Evolutionary conservation across 2,888 invertebrate genomes (phyloP), one percentile per base, ranked within the genome.

Genomic region (Apamea crenata): DNA sequence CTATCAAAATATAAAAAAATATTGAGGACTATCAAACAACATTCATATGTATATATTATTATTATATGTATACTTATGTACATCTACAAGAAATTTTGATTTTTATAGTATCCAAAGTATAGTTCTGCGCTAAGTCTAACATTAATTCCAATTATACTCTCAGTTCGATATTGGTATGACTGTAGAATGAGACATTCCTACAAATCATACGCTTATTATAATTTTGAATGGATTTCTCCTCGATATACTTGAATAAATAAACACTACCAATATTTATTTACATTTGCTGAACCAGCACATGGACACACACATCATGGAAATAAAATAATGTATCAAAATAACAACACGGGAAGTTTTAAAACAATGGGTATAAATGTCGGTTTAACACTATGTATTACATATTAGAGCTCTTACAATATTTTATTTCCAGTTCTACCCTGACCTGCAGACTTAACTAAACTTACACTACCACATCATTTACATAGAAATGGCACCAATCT

Each of bases 1-100:
- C 97, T 97, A 97, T 97, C 97, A 97, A 97, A 97, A 97, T 97
- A 97, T 97, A 97, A 97, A 97, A 96, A 97, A 97, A 97, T 97
- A 97, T 97, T 94, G 96, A 96, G 95, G 96, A 97, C 96, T 96
- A 97, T 97, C 96, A 96, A 96, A 96, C 96, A 96, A 96, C 96
- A 96, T 96, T 95, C 95, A 96, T 95, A 95, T 96, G 96, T 97
- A 96, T 96, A 96, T 95, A 93, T 93, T 94, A 93, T 93, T 94
- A 94, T 93, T 93, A 94, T 96, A 95, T 95, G 95, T 95, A 95
- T 95, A 94, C 93, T 92, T 96, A 96, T 96, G 95, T 96, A 96
- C 96, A 96, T 94, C 96, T 96, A 96, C 96, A 94, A 96, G 96
- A 96, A 94, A 94, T 95, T 95, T 95, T 95, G 95, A 94, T 94